A percentile compares a stretch with the other conserved stretches of the same genome.
phyloP scores from a whole-genome alignment of 1,140 invertebrate genomes.

The Tachypleus tridentatus region DNA sequence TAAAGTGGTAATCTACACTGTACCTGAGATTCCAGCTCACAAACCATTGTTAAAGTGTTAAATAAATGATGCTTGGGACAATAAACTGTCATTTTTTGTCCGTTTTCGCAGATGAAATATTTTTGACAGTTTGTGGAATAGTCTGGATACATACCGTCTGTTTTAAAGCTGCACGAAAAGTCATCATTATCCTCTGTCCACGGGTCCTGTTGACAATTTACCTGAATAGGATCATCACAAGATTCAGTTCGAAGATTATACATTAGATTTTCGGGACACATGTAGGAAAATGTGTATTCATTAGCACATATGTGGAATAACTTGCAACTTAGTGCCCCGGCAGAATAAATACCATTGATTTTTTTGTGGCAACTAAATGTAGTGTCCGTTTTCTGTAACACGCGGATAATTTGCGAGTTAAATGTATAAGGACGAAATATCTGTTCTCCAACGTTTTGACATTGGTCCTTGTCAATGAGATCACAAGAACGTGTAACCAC shows the following conservation, averaged over 20 bases:
- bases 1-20: background rate
- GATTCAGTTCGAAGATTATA: conserved; percentile 2
- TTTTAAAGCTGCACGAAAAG: conserved; percentile 8
- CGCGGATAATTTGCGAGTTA: background rate
- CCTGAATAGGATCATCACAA: background rate
- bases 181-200: background rate
- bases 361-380: background rate
- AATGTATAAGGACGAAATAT: background rate
- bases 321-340: background rate
- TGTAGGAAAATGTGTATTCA: conserved; percentile 7
- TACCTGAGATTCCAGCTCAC: conserved; percentile 5
- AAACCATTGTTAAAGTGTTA: conserved; percentile 12
- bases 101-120: conserved; percentile 19
- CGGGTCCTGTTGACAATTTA: background rate
- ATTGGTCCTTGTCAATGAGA: background rate
- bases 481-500: too few species aligned
- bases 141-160: conserved; percentile 18
- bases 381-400: background rate
- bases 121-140: conserved; percentile 7
- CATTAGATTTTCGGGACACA: conserved; percentile 6
- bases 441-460: background rate
- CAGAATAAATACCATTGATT: conserved; percentile 7
- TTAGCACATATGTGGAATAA: conserved; percentile 16
- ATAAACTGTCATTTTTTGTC: conserved; percentile 11
- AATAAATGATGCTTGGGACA: conserved; percentile 16